Evolutionary conservation across 2,797 vertebrate genomes (phyloP), one percentile per base, ranked within the genome.

Genomic region (Epinephelus awoara): DNA sequence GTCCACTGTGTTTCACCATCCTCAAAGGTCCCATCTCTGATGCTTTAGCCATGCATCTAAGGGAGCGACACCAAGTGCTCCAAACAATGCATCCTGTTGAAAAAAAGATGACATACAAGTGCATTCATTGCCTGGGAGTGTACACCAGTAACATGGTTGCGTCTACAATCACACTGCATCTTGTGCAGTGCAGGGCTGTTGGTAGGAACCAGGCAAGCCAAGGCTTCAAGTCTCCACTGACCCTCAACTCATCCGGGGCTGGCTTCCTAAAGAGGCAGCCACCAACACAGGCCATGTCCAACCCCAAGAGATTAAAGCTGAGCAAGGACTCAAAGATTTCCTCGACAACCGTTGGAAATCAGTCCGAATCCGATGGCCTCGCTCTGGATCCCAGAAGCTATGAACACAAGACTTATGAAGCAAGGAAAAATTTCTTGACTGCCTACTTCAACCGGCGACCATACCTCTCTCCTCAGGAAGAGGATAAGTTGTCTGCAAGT

Each of bases 71-170:
- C 90, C 98, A 99, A 68, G 98, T 99, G 38, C 98, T 99, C 81
- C 98, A 99, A 91, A 99, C 98, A 0, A 96, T 99, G 93, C 98
- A 99, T 87, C 98, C 98, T 0, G 98, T 99, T 59, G 98, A 99
- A 91, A 99, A 98, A 80, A 99, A 99, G 93, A 96, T 99, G 79
- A 99, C 98, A 0, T 99, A 99, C 94, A 99, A 99, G 87, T 99
- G 98, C 90, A 99, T 99, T 86, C 98, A 99, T 87, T 99, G 98
- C 92, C 94, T 99, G 72, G 98, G 98, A 12, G 98, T 99, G 19
- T 99, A 99, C 72, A 99, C 98, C 0, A 99, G 98, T 91, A 99
- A 99, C 93, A 99, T 99, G 98, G 99, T 98, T 0, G 98, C 98
- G 74, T 99, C 98, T 17, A 99, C 98, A 1, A 99, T 99, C 79